Evolutionary conservation across 2,888 invertebrate species (phyloP), one percentile per base, ranked within the genome.

Genomic region (Automeris io): DNA sequence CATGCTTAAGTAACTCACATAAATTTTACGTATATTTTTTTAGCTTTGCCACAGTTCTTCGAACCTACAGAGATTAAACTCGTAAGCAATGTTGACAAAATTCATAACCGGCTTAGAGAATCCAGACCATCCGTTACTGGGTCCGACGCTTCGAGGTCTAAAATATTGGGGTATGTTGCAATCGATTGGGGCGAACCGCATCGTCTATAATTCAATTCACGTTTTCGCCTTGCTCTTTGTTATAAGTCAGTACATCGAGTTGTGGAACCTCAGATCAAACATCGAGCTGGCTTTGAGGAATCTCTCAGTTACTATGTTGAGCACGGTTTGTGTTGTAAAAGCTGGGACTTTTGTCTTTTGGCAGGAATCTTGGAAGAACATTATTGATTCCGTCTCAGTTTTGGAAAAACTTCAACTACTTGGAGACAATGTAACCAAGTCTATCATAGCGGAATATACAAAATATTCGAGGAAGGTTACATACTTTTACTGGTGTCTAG

Each of bases 271-370:
- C 9, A 64, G 69, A 41, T 50, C 56, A 0, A 54, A 80, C 18
- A 34, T 76, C 1, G 66, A 74, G 31, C 31, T 63, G 45, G 81
- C 80, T 2, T 38, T 81, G 23, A 53, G 70, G 12, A 83, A 83
- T 39, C 51, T 83, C 0, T 81, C 83, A 0, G 54, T 73, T 0
- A 68, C 75, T 0, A 77, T 82, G 75, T 54, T 81, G 0, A 81
- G 78, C 37, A 61, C 72, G 0, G 61, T 80, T 1, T 81, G 81
- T 31, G 66, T 75, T 0, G 49, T 72, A 0, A 83, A 83, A 54
- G 64, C 72, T 2, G 54, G 59, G 1, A 70, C 77, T 1, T 79
- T 78, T 39, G 56, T 83, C 2, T 37, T 45, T 8, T 75, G 76
- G 74, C 72, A 81, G 31, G 51, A 63, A 2, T 26, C 58, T 23